Evolutionary conservation across 2,113 vertebrate species (phyloP), one percentile per base, ranked within the genome.

Genomic region (Uria lomvia): DNA sequence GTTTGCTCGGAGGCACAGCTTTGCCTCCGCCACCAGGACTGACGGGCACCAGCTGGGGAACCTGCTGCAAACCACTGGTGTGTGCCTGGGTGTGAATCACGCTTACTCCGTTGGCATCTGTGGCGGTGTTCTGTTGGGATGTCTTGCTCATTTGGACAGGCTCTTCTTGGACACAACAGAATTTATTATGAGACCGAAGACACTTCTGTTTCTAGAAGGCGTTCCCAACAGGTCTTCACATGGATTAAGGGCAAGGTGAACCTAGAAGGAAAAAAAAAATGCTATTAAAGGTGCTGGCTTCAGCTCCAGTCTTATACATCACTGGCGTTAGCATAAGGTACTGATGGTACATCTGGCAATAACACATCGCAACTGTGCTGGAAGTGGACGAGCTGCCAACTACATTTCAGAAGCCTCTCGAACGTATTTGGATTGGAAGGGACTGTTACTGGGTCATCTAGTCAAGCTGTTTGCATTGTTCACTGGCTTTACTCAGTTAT

Each of bases 91-190:
- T 98, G 92, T 99, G 98, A 70, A 98, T 98, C 79, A 99, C 99
- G 50, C 99, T 99, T 93, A 98, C 98, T 81, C 98, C 98, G 8
- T 98, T 99, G 81, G 98, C 98, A 56, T 98, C 98, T 75, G 98
- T 80, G 53, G 86, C 85, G 66, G 88, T 63, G 97, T 98, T 98
- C 96, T 98, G 97, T 91, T 98, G 98, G 38, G 98, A 90, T 98
- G 97, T 98, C 98, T 98, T 99, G 99, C 99, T 99, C 99, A 99
- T 99, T 98, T 99, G 99, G 98, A 98, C 98, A 77, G 89, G 72
- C 92, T 98, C 96, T 97, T 92, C 96, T 84, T 94, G 56, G 83
- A 96, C 94, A 95, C 94, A 75, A 45, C 81, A 93, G 32, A 83
- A 79, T 65, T 58, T 82, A 49, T 67, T 5, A 95, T 74, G 89